These are phyloP conservation scores for Tortricodes alternella DNA, from an alignment of 2,888 invertebrate species.

Conservation along the genomic window DNA sequence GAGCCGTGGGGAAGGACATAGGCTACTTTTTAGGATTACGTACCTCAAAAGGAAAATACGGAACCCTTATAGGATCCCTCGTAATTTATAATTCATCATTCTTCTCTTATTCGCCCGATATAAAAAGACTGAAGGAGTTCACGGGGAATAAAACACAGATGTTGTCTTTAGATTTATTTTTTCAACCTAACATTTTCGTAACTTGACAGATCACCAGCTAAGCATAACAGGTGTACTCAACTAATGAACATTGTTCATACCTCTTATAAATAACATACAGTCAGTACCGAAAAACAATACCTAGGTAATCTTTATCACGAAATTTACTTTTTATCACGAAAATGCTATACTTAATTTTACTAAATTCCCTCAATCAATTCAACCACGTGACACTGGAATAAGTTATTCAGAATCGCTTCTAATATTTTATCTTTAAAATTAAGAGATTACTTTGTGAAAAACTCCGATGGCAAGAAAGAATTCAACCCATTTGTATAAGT, in stretches of 20 bases:
- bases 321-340: conserved; percentile 79
- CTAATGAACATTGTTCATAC: conserved; percentile 82
- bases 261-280: conserved; percentile 75
- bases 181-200: conserved; percentile 81
- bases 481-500: conserved; percentile 43
- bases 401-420: conserved; percentile 21
- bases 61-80: too few species aligned
- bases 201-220: conserved; percentile 79
- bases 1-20: too few species aligned
- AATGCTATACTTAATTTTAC: conserved; percentile 76
- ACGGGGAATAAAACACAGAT: conserved; percentile 57
- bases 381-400: conserved; percentile 36
- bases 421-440: conserved; percentile 22
- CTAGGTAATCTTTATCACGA: conserved; percentile 78
- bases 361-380: conserved; percentile 79
- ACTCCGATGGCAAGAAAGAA: conserved; percentile 41
- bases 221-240: conserved; percentile 76
- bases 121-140: conserved; percentile 32
- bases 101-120: neutral
- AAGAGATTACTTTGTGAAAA: conserved; percentile 23
- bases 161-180: conserved; percentile 72
- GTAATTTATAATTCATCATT: conserved; percentile 17
- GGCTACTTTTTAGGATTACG: too few species aligned
- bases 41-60: too few species aligned
- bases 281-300: conserved; percentile 79